These are phyloP conservation scores for Lethrus apterus DNA, from an alignment of 1,140 invertebrate genomes.

Conservation along the genomic window DNA sequence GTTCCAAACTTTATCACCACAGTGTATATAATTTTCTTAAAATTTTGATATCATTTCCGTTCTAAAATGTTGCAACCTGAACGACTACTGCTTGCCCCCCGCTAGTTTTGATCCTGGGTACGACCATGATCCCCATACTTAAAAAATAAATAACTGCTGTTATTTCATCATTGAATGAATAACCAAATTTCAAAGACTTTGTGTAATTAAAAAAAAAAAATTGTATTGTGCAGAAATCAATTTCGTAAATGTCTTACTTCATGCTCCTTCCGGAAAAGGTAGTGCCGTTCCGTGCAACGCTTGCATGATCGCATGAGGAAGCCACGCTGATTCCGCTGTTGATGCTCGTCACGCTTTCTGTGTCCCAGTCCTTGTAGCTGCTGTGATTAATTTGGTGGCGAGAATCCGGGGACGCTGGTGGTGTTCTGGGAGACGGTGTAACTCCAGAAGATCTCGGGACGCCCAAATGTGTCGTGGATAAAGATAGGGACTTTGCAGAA, in stretches of 20 bases:
- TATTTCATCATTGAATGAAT: too few relatives aligned
- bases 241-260: constrained; percentile 30
- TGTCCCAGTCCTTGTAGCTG: constrained; percentile 55
- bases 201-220: background rate
- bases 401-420: constrained; percentile 52
- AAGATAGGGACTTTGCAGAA: constrained; percentile 44
- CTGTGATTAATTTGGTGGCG: too few relatives aligned
- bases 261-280: constrained; percentile 55
- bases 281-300: constrained; percentile 71
- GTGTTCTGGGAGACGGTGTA: constrained; percentile 34
- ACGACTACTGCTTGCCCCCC: too few relatives aligned
- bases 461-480: constrained; percentile 42
- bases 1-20: too few relatives aligned
- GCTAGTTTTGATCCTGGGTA: too few relatives aligned
- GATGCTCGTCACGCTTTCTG: constrained; percentile 68
- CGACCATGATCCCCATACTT: too few relatives aligned
- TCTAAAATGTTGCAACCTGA: too few relatives aligned
- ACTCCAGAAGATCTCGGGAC: constrained; percentile 30
- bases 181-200: too few relatives aligned
- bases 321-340: constrained; percentile 64
- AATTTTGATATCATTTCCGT: too few relatives aligned
- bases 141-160: too few relatives aligned
- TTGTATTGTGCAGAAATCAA: background rate
- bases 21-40: too few relatives aligned
- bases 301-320: constrained; percentile 66